A percentile compares a stretch with the other conserved stretches of the same genome.
These are phyloP conservation scores for Theretra japonica DNA, from an alignment of 2,888 invertebrate genomes.

Conservation along the genomic window DNA sequence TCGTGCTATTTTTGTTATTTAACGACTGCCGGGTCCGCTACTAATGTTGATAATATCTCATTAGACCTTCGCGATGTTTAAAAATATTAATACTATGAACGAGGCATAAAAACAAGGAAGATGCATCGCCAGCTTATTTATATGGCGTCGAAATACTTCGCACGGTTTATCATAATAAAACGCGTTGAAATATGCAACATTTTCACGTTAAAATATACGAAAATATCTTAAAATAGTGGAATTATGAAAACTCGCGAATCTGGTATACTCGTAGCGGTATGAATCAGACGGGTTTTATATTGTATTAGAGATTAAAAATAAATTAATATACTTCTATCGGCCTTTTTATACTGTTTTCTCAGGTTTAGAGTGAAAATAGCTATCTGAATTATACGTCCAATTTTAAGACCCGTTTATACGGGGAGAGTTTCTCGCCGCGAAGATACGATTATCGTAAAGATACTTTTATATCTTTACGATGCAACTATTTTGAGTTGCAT, in stretches of 20 bases:
- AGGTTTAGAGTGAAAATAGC: no score
- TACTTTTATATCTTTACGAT: no score
- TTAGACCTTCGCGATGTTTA: not conserved
- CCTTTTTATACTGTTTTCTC: no score
- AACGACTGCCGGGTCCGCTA: no score
- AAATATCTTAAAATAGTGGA: conserved; percentile 9
- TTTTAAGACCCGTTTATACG: no score
- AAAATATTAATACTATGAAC: not conserved
- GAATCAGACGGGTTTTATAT: not conserved
- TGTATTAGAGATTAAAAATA: not conserved
- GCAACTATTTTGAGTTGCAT: no score
- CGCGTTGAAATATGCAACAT: not conserved
- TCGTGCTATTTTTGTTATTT: not conserved
- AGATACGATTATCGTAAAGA: no score
- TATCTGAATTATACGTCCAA: no score
- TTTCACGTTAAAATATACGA: conserved; percentile 11
- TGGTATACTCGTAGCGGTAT: not conserved
- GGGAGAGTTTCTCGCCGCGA: no score
- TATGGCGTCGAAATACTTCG: not conserved
- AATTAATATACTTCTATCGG: no score
- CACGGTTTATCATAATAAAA: conserved; percentile 5
- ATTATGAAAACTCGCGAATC: not conserved
- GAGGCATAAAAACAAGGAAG: not conserved
- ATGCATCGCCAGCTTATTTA: not conserved
- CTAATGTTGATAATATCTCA: no score